These are phyloP conservation scores for Hydrotaea diabolus DNA, from an alignment of 2,888 invertebrate genomes.

Conservation along the genomic window DNA sequence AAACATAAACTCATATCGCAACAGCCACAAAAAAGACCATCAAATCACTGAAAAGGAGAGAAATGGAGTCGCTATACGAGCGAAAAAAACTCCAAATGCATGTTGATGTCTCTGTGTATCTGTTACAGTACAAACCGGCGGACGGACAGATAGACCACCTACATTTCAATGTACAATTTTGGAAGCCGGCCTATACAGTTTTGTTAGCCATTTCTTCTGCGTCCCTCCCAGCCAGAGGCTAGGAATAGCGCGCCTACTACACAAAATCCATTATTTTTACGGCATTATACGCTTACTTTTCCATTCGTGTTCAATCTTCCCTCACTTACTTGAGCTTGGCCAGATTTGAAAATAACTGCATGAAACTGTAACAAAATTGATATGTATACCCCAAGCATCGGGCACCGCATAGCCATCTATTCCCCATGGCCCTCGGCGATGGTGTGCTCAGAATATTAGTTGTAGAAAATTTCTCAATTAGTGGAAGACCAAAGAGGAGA, in stretches of 20 bases:
- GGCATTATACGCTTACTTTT: background rate
- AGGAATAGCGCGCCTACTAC: too few species aligned
- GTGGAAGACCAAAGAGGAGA: too few species aligned
- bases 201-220: background rate
- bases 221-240: too few species aligned
- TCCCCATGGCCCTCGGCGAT: too few species aligned
- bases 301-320: background rate
- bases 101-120: too few species aligned
- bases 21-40: background rate
- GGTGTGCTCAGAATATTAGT: background rate
- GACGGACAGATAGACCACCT: conserved; percentile 28
- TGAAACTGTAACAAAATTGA: background rate
- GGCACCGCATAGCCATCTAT: background rate
- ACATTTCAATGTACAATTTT: background rate
- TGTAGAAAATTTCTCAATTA: background rate
- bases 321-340: background rate
- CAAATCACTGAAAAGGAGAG: conserved; percentile 8
- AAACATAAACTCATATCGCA: background rate
- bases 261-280: conserved; percentile 4
- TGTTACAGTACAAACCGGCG: too few species aligned
- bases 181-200: background rate
- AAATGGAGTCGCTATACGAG: conserved; percentile 23
- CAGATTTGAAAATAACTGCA: background rate
- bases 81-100: background rate
- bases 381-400: background rate